Conservation (phyloP, 2,113 vertebrate genomes). For the Vulpes vulpes region DNA sequence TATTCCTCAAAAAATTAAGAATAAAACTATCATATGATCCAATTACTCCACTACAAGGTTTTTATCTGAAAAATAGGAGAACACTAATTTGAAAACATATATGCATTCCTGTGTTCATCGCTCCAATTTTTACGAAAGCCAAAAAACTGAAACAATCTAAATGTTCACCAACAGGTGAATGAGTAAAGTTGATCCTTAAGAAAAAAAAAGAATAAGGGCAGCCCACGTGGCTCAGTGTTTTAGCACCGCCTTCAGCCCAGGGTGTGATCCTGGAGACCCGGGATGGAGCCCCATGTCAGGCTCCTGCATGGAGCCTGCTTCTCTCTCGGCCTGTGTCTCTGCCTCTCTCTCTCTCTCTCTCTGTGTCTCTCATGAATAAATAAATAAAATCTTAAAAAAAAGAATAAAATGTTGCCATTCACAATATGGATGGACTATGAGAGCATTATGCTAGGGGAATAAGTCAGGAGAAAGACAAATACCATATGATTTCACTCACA, state of each 20-base stretch:
- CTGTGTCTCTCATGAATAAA: too few relatives aligned
- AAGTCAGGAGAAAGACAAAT: background rate
- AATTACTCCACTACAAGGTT: background rate
- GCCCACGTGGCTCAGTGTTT: too few relatives aligned
- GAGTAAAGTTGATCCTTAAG: background rate
- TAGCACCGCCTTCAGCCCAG: too few relatives aligned
- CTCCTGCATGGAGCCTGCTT: too few relatives aligned
- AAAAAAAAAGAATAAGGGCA: background rate
- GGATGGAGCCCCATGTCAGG: too few relatives aligned
- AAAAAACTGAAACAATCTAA: background rate
- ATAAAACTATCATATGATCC: background rate
- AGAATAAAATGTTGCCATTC: background rate
- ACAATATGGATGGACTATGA: background rate
- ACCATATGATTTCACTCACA: background rate
- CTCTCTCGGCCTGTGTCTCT: too few relatives aligned
- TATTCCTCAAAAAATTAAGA: background rate
- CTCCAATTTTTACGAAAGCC: background rate
- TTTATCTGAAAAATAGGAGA: background rate
- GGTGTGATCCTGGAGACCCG: too few relatives aligned
- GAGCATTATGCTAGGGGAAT: background rate
- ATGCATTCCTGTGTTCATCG: background rate
- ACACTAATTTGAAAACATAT: background rate
- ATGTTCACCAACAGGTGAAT: background rate
- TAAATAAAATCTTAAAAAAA: background rate
- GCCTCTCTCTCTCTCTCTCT: too few relatives aligned